Evolutionary conservation across 2,797 vertebrate genomes (phyloP).

Genomic region (Melanotaenia parkinsoni): DNA sequence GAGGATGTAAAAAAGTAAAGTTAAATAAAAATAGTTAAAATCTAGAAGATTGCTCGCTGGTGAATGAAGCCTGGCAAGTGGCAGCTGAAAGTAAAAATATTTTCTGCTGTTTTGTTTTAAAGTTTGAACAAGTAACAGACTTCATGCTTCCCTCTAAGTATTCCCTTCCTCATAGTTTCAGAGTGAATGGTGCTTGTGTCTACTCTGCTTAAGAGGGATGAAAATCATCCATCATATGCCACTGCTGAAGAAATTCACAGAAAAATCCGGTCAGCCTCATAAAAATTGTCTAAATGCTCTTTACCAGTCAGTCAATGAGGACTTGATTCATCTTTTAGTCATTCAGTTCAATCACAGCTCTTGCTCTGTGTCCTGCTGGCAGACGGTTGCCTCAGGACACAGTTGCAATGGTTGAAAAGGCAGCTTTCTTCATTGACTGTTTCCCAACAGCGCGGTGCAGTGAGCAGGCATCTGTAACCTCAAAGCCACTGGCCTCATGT

Average conservation of each 20-base stretch:
- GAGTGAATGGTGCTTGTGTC: constrained; percentile 46
- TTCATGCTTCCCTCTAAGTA: background rate
- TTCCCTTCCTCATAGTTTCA: constrained; percentile 6
- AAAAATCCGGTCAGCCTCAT: background rate
- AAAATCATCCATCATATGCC: background rate
- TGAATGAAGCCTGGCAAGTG: background rate
- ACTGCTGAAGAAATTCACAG: background rate
- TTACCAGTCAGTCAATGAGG: constrained; percentile 12
- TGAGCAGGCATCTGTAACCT: constrained; percentile 21
- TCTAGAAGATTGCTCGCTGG: background rate
- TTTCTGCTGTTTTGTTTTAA: background rate
- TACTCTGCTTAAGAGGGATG: background rate
- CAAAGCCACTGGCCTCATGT: constrained; percentile 37
- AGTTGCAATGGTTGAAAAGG: constrained; percentile 2
- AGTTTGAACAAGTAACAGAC: background rate
- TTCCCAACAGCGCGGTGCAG: constrained; percentile 12
- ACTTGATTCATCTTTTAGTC: constrained; percentile 5
- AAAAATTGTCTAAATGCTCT: background rate
- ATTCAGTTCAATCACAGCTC: constrained; percentile 8
- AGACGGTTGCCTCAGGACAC: constrained; percentile 26
- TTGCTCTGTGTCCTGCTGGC: constrained; percentile 4
- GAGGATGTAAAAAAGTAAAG: background rate
- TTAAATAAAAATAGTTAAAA: background rate
- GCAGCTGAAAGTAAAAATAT: background rate
- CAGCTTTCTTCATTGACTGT: constrained; percentile 14